Percentiles rank a stretch among this genome's conserved stretches.
These are phyloP conservation scores for Molanna angustata DNA, from an alignment of 2,888 invertebrate species.

Conservation along the genomic window DNA sequence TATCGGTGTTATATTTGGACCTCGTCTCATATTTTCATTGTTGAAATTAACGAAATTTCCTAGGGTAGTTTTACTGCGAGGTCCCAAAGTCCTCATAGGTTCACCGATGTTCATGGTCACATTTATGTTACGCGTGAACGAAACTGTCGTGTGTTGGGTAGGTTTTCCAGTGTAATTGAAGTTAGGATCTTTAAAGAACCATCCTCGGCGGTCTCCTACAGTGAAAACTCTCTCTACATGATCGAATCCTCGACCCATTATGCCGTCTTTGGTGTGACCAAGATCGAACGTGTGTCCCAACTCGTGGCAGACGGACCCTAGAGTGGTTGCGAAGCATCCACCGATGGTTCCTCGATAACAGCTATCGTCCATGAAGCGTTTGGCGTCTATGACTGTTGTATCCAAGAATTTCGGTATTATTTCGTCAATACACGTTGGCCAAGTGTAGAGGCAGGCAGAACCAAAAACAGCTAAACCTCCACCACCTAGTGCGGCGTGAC, in stretches of 20 bases:
- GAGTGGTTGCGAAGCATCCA: slow-evolving; percentile 84
- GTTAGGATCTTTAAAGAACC: slow-evolving; percentile 52
- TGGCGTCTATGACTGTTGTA: slow-evolving; percentile 64
- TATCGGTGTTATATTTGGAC: slow-evolving; percentile 54
- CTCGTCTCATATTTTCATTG: slow-evolving; percentile 49
- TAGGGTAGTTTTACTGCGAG: slow-evolving; percentile 53
- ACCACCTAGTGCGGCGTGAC: slow-evolving; percentile 87
- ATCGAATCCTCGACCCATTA: slow-evolving; percentile 92
- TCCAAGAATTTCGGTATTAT: slow-evolving; percentile 57
- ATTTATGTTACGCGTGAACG: slow-evolving; percentile 58
- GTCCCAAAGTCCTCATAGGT: slow-evolving; percentile 50
- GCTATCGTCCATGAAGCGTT: slow-evolving; percentile 84
- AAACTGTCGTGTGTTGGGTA: slow-evolving; percentile 61
- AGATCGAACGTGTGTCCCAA: slow-evolving; percentile 92
- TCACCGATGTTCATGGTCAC: slow-evolving; percentile 62
- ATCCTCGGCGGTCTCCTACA: slow-evolving; percentile 54
- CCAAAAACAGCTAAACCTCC: slow-evolving; percentile 91
- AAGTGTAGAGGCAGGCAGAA: slow-evolving; percentile 85
- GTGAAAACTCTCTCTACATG: slow-evolving; percentile 76
- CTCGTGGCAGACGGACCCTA: slow-evolving; percentile 92
- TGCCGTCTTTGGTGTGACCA: slow-evolving; percentile 85
- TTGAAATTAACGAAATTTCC: slow-evolving; percentile 54
- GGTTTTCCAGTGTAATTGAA: slow-evolving; percentile 58
- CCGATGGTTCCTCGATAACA: slow-evolving; percentile 84
- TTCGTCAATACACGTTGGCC: slow-evolving; percentile 73